Base-by-base conservation (phyloP, 2,797 vertebrate genomes). In the Pygocentrus nattereri region DNA sequence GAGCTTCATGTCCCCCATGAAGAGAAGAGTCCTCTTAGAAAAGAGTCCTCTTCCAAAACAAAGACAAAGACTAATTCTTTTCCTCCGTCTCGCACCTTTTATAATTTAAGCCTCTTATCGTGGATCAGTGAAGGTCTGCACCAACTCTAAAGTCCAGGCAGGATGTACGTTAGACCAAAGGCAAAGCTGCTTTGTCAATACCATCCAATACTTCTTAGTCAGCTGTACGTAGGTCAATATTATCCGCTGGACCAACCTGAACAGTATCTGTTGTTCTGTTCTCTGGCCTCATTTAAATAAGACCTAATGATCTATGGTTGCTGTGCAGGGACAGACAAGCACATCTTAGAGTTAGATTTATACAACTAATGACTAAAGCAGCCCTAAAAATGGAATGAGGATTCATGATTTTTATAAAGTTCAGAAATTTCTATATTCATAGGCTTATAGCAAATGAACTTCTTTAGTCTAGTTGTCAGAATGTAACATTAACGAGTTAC, bases 1-100 rank as follows among this genome's bases (percentile, higher is more conserved):
- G 85, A 95, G 91, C 87, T 94, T 93, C 54, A 56, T 86, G 54
- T 86, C 87, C 90, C 94, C 95, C 97, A 98, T 99, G 87, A n/a
- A 87, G 56, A 59, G 74, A 58, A 76, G 90, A 95, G 90, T 86
- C 89, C 82, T 92, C 90, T 78, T n/a, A 87, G 56, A 59, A 74
- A 58, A 76, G 90, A 95, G 90, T 86, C 89, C 82, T 92, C 90
- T 78, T 86, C 90, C 88, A 25, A 15, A 8, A 38, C 5, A 38
- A 2, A 38, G 38, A 87, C 87, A 89, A 91, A 93, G 94, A 96
- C 91, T 97, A 93, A 89, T 81, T 41, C 73, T 89, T 79, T 27
- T 3, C 75, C 80, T n/a, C 85, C 81, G 38, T 80, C 83, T 74
- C 73, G 18, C 58, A 65, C 92, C 96, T 98, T 98, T 96, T 95